Percentiles rank a stretch among this genome's conserved stretches.
phyloP scores from a whole-genome alignment of 2,888 invertebrate species.

The Crepidodera aurea region DNA sequence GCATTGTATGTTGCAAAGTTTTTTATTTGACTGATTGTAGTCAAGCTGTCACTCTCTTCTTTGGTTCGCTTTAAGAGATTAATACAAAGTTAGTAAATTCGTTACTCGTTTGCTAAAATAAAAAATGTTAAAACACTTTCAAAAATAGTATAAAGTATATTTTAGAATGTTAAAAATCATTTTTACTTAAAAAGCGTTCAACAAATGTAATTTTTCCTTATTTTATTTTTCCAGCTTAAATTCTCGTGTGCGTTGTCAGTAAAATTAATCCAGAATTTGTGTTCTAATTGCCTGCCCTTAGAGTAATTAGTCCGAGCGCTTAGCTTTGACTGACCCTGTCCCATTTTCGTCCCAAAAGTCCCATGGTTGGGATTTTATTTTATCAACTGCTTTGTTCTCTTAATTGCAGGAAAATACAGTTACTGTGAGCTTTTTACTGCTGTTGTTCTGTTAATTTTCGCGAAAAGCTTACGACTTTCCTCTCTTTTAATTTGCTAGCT shows the following conservation, averaged over 20 bases:
- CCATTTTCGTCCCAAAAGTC: constrained; percentile 35
- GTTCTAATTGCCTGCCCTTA: constrained; percentile 45
- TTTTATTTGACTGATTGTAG: too few species aligned
- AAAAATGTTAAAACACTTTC: too few species aligned
- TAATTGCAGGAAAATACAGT: constrained; percentile 44
- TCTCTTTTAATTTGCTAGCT: constrained; percentile 26
- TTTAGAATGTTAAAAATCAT: too few species aligned
- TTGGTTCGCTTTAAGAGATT: too few species aligned
- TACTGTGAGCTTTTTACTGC: constrained; percentile 41
- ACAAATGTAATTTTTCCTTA: too few species aligned
- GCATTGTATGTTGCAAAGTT: too few species aligned
- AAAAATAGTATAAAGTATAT: too few species aligned
- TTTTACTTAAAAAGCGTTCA: too few species aligned
- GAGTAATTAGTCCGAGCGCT: constrained; percentile 52
- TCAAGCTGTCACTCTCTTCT: too few species aligned
- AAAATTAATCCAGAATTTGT: neutral
- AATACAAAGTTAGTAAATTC: too few species aligned
- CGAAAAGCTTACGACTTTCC: constrained; percentile 34
- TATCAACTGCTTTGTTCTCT: constrained; percentile 48
- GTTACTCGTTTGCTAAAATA: too few species aligned
- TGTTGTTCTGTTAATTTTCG: constrained; percentile 38
- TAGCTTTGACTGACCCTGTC: constrained; percentile 40
- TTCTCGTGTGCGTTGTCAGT: neutral
- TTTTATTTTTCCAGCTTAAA: too few species aligned
- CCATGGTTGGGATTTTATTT: constrained; percentile 46